Evolutionary conservation across 2,888 invertebrate species (phyloP).

Genomic region (Labia minor): DNA sequence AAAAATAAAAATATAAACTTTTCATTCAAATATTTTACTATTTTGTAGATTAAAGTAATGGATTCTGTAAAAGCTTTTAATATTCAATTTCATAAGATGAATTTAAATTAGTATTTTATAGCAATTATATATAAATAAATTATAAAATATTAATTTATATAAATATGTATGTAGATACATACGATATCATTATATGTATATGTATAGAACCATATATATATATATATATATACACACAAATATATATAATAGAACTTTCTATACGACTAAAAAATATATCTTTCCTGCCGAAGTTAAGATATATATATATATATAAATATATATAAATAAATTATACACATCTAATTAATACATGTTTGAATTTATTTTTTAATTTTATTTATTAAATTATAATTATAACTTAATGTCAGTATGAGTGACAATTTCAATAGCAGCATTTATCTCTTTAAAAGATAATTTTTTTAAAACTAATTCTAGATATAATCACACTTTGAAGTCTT

Average conservation of each 20-base stretch:
- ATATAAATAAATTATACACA: background rate
- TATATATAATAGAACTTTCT: too few species aligned
- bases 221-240: too few species aligned
- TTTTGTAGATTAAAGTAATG: background rate
- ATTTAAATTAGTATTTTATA: background rate
- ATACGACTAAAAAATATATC: background rate
- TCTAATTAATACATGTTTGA: background rate
- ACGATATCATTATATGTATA: too few species aligned
- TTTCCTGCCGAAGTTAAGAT: slow-evolving; percentile 2
- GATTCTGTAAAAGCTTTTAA: slow-evolving; percentile 1
- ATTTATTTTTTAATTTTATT: background rate
- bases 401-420: too few species aligned
- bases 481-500: too few species aligned
- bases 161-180: too few species aligned
- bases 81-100: background rate
- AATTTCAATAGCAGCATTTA: background rate
- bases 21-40: background rate
- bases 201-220: too few species aligned
- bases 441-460: background rate
- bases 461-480: too few species aligned
- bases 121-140: background rate
- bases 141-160: too few species aligned
- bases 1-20: too few species aligned
- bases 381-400: too few species aligned
- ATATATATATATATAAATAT: background rate